Conservation (phyloP, 2,797 vertebrate species). For the Gallinago solitaria region DNA sequence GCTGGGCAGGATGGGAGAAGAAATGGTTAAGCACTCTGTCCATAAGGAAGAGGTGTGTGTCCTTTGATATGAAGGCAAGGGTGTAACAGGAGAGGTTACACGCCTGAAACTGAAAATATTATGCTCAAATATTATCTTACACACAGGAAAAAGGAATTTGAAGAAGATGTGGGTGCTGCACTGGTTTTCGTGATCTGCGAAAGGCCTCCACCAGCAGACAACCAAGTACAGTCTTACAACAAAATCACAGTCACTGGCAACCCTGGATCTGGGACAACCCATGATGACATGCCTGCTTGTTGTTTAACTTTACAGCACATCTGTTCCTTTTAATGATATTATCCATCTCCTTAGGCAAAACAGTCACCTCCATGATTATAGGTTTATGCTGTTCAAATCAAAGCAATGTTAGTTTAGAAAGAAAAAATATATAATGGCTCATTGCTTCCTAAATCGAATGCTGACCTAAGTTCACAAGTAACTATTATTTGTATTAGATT, state of each 20-base stretch:
- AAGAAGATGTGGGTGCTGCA: background rate
- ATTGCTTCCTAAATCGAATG: background rate
- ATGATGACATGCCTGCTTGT: background rate
- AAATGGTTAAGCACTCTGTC: background rate
- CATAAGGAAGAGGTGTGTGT: background rate
- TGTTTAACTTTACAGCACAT: background rate
- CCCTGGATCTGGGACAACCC: background rate
- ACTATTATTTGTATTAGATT: background rate
- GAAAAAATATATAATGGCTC: background rate
- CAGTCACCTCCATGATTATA: background rate
- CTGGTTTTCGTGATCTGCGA: background rate
- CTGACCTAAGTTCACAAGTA: background rate
- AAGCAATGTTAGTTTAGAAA: background rate
- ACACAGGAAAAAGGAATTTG: background rate
- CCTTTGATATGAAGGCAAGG: background rate
- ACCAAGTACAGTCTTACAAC: background rate
- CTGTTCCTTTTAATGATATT: constrained; percentile 15
- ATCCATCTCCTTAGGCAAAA: background rate
- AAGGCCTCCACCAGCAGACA: background rate
- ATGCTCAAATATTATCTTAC: background rate
- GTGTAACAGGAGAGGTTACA: background rate
- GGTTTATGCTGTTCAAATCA: background rate
- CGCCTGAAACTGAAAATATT: background rate
- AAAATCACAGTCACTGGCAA: background rate
- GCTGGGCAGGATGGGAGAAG: background rate